A percentile compares a stretch with the other conserved stretches of the same genome.
Evolutionary conservation across 2,888 invertebrate species (phyloP).

Genomic region (Drosophila fulvimacula): DNA sequence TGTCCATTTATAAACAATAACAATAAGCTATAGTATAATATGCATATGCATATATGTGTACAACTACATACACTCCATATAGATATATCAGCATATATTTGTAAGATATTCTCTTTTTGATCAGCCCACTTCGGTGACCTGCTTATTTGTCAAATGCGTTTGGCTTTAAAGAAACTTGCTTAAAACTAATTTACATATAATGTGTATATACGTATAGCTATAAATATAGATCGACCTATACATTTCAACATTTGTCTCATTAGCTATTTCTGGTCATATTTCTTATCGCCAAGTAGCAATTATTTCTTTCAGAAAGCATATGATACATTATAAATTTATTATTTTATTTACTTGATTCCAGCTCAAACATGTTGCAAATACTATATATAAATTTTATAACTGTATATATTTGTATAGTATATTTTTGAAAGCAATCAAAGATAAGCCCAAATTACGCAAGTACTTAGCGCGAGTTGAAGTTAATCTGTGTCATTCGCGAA

Average conservation of each 20-base stretch:
- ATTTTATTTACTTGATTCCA: not conserved
- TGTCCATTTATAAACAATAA: constrained; percentile 8
- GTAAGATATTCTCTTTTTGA: constrained; percentile 6
- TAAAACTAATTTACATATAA: not conserved
- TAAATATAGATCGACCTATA: not conserved
- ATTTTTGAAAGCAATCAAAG: constrained; percentile 35
- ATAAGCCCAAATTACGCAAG: constrained; percentile 51
- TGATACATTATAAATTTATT: not conserved
- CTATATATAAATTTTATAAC: constrained; percentile 3
- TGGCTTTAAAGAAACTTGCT: not conserved
- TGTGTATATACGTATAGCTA: not conserved
- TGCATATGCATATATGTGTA: not conserved
- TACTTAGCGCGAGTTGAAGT: constrained; percentile 2
- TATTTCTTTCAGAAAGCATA: not conserved
- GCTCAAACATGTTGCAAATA: not conserved
- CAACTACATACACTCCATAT: not conserved
- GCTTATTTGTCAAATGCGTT: constrained; percentile 21
- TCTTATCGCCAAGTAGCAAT: not conserved
- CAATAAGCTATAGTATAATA: constrained; percentile 8
- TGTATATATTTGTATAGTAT: constrained; percentile 4
- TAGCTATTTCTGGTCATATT: not conserved
- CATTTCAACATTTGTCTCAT: not conserved
- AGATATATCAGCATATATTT: not conserved
- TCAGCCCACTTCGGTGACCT: constrained; percentile 12
- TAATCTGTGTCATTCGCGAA: not conserved